These are phyloP conservation scores for Anorthoa munda DNA, from an alignment of 2,888 invertebrate species.

Conservation along the genomic window DNA sequence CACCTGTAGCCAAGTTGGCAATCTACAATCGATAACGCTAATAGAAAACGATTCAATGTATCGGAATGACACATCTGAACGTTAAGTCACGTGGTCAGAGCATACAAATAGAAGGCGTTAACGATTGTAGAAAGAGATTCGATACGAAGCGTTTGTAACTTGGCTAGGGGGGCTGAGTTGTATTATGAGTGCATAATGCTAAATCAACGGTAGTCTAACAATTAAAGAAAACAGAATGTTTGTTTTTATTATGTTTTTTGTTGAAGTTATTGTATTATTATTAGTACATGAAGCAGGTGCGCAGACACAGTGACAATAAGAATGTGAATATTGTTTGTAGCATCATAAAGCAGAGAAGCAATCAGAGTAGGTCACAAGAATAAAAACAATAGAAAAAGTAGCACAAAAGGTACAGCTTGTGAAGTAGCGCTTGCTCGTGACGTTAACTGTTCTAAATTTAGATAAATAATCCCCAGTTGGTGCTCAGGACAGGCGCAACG, in stretches of 20 bases:
- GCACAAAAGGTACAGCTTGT: constrained; percentile 55
- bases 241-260: not conserved
- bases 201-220: not conserved
- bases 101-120: too few species aligned
- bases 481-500: constrained; percentile 71
- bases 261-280: not conserved
- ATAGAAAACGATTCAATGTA: too few species aligned
- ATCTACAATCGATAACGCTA: too few species aligned
- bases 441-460: constrained; percentile 77
- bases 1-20: too few species aligned
- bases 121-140: too few species aligned
- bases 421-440: constrained; percentile 68
- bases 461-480: constrained; percentile 76
- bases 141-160: too few species aligned
- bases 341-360: constrained; percentile 10
- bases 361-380: constrained; percentile 43
- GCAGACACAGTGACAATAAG: not conserved
- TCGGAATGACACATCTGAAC: too few species aligned
- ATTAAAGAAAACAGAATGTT: not conserved
- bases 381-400: constrained; percentile 56
- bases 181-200: not conserved
- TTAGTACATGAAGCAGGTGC: not conserved
- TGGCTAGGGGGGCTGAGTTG: too few species aligned
- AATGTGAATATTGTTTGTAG: not conserved
- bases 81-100: too few species aligned